Percentiles rank a stretch among this genome's conserved stretches.
phyloP scores from a whole-genome alignment of 2,797 vertebrate species.

The Perodicticus potto region DNA sequence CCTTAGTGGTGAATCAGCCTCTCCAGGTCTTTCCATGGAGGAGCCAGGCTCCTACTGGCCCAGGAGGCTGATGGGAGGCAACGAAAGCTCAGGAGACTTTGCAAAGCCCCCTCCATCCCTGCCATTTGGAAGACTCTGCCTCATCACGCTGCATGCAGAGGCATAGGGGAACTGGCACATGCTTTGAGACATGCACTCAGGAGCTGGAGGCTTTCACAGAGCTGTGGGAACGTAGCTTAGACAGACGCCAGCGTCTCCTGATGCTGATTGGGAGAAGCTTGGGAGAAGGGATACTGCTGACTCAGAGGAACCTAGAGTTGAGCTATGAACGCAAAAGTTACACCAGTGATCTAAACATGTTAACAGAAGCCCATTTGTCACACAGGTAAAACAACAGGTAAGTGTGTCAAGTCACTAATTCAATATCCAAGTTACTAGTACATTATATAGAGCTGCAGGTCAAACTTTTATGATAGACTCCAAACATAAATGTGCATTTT shows the following conservation, averaged over 20 bases:
- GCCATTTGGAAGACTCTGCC: neutral
- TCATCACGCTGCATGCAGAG: accelerated
- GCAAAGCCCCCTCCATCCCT: neutral
- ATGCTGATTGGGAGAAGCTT: neutral
- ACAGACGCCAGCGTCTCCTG: neutral
- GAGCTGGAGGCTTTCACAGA: neutral
- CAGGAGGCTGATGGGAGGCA: neutral
- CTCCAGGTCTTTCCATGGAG: neutral
- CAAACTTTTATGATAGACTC: neutral
- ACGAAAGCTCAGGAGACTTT: neutral
- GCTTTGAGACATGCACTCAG: accelerated
- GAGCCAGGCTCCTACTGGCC: neutral
- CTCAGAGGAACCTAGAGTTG: neutral
- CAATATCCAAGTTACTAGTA: neutral
- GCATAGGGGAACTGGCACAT: neutral
- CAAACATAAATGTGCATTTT: neutral
- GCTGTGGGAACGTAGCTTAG: neutral
- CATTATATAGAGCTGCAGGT: neutral
- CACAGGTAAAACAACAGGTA: neutral
- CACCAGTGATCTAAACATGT: neutral
- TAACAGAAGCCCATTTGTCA: neutral
- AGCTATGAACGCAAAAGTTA: neutral
- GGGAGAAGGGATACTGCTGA: neutral
- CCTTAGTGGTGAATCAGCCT: neutral
- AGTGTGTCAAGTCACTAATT: neutral